These are phyloP conservation scores for Spea multiplicata DNA, from an alignment of 2,113 vertebrate species.

Conservation along the genomic window DNA sequence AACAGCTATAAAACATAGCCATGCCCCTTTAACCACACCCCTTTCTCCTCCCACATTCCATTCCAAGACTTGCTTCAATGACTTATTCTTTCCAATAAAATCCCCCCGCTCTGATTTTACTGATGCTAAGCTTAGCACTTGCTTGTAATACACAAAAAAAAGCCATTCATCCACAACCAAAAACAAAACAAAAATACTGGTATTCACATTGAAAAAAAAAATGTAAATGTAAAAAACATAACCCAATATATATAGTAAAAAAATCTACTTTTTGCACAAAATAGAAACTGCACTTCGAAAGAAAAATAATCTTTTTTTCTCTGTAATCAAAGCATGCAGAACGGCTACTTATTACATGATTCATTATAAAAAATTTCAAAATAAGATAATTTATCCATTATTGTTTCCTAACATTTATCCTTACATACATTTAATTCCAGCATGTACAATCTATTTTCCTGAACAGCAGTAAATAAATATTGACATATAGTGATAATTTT, in stretches of 20 bases:
- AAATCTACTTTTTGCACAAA: slow-evolving; percentile 23
- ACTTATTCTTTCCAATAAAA: neutral
- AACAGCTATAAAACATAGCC: neutral
- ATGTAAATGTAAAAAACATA: slow-evolving; percentile 6
- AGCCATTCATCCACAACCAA: neutral
- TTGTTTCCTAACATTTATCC: slow-evolving; percentile 5
- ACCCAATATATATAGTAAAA: slow-evolving; percentile 1
- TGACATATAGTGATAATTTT: too few species aligned
- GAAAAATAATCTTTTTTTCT: slow-evolving; percentile 11
- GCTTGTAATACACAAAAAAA: too few species aligned
- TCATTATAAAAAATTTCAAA: neutral
- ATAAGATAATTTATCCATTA: neutral
- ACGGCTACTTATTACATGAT: slow-evolving; percentile 8
- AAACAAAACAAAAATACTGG: slow-evolving; percentile 4
- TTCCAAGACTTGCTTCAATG: neutral
- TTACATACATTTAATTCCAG: neutral
- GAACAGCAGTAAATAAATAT: too few species aligned
- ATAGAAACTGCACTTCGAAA: slow-evolving; percentile 24
- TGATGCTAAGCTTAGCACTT: too few species aligned
- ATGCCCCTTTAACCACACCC: neutral
- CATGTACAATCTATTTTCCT: too few species aligned
- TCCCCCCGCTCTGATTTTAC: too few species aligned
- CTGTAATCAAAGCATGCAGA: slow-evolving; percentile 22
- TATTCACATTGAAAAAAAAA: neutral
- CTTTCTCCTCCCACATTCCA: neutral